Evolutionary conservation across 2,888 invertebrate genomes (phyloP).

Genomic region (Nebria brevicollis): DNA sequence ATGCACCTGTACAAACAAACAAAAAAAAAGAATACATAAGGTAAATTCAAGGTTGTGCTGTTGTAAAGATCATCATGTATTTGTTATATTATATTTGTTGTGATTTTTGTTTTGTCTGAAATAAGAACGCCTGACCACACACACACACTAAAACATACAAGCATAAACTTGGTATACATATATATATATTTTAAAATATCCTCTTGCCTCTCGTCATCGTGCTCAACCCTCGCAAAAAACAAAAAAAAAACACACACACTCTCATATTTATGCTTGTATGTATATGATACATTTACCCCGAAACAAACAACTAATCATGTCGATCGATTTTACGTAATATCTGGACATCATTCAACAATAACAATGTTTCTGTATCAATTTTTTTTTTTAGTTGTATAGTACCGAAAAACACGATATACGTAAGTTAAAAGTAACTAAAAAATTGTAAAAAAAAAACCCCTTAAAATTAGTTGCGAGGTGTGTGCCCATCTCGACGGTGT

Average conservation of each 20-base stretch:
- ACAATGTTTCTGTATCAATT: neutral
- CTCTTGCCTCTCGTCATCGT: neutral
- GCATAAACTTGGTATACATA: slow-evolving; percentile 21
- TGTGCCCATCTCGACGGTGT: slow-evolving; percentile 24
- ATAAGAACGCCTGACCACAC: slow-evolving; percentile 49
- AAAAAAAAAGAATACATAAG: slow-evolving; percentile 41
- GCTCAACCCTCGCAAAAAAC: neutral
- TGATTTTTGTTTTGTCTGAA: slow-evolving; percentile 63
- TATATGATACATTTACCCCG: neutral
- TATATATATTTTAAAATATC: neutral
- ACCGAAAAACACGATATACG: slow-evolving; percentile 62
- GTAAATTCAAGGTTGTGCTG: slow-evolving; percentile 64
- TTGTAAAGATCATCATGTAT: slow-evolving; percentile 60
- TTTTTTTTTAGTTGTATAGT: neutral
- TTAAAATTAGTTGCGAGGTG: slow-evolving; percentile 15
- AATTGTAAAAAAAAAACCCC: slow-evolving; percentile 41
- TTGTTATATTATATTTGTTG: slow-evolving; percentile 65
- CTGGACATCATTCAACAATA: neutral
- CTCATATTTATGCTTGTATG: neutral
- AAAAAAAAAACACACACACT: neutral
- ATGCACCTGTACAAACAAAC: slow-evolving; percentile 51
- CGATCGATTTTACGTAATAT: neutral
- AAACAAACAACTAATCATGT: neutral
- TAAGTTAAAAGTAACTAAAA: slow-evolving; percentile 61
- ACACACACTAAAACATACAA: slow-evolving; percentile 47